A percentile compares a stretch with the other conserved stretches of the same genome.
Conservation (phyloP, 2,888 invertebrate species). For the Ceraclea dissimilis region DNA sequence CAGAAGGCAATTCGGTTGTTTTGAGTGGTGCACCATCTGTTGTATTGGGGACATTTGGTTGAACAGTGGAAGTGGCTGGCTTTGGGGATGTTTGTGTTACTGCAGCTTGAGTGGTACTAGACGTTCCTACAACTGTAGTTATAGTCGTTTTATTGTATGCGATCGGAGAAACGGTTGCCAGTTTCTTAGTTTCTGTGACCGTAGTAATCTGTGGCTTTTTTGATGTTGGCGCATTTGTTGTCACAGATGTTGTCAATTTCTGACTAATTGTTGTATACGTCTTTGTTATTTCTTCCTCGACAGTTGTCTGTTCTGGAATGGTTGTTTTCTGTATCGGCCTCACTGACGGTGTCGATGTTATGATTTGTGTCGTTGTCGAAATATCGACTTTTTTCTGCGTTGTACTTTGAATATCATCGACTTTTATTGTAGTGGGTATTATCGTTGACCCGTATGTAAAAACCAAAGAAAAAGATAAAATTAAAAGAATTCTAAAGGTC, state of each 20-base stretch:
- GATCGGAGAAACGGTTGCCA: not conserved
- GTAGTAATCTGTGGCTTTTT: constrained; percentile 12
- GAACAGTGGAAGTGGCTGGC: not conserved
- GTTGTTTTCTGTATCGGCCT: constrained; percentile 38
- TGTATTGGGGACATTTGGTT: constrained; percentile 1
- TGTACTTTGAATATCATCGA: constrained; percentile 2
- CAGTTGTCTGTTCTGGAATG: constrained; percentile 31
- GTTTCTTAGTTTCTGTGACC: not conserved
- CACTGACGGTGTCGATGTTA: constrained; percentile 38
- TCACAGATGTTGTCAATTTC: not conserved
- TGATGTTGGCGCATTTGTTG: constrained; percentile 4
- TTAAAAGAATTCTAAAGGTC: constrained; percentile 11
- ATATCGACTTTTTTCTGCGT: constrained; percentile 6
- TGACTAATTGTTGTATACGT: not conserved
- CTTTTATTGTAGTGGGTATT: constrained; percentile 5
- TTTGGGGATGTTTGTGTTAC: not conserved
- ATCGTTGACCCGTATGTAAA: constrained; percentile 17
- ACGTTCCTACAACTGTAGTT: not conserved
- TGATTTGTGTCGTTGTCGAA: constrained; percentile 34
- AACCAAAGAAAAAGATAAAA: constrained; percentile 15
- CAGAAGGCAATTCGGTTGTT: constrained; percentile 9
- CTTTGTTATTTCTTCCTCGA: not conserved
- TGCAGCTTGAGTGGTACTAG: not conserved
- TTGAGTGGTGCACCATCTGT: not conserved
- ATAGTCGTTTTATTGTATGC: not conserved